Evolutionary conservation across 2,113 vertebrate genomes (phyloP), one percentile per base, ranked within the genome.

Genomic region (Neodontobutis hainanensis): DNA sequence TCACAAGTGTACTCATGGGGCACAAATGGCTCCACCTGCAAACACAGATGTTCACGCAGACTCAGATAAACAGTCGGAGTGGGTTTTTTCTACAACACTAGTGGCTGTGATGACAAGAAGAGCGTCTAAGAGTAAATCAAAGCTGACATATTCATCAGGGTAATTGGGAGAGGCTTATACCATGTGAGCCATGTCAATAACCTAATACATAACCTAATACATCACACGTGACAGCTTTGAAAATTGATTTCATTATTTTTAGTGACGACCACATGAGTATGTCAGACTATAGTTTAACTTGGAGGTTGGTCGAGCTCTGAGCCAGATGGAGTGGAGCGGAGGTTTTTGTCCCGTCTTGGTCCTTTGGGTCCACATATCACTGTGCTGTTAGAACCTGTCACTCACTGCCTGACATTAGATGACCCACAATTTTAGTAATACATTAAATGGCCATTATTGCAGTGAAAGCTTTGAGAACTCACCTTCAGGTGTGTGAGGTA

Each of bases 1-100:
- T 96, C 95, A 4, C 94, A 96, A 32, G 95, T 98, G 86, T 95
- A 99, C 87, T 99, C 97, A 0, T 96, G 97, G 43, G 97, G 96
- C 83, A 99, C 92, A 85, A 95, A 96, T 6, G 97, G 97, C 65
- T 97, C 94, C 73, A 98, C 95, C 97, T 99, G 91, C 48, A 75
- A 40, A 84, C 58, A 87, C 68, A 86, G 35, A 81, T 46, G 50
- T 47, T 14, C 60, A 65, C 55, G 56, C 61, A 75, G 61, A 82
- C 57, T 52, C 63, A 63, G 27, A 78, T 59, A 58, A 40, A 59
- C 40, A 11, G 16, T 38, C 27, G 14, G 4, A 49, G 8, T 19
- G 34, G 16, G n/a, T 51, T 34, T 15, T 53, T 15, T 38, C 32
- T 11, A 6, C n/a, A 65, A 27, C 19, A 27, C 19, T 35, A 68